Conservation (phyloP, 2,888 invertebrate genomes). For the Tenthredo notha region DNA sequence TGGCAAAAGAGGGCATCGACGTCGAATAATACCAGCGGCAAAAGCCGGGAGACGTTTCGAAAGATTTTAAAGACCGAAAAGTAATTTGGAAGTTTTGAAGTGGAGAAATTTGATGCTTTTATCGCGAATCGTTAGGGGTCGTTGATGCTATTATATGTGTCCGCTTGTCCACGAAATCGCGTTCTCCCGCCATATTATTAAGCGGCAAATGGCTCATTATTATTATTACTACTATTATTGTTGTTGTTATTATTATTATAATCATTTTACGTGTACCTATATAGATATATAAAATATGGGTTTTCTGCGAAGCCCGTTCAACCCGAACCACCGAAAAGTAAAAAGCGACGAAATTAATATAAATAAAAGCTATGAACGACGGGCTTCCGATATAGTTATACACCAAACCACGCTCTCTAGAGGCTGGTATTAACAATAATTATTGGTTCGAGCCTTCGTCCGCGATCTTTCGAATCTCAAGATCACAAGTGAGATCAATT, state of each 20-base stretch:
- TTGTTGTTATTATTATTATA: neutral
- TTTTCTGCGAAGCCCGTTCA: neutral
- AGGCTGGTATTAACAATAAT: conserved; percentile 76
- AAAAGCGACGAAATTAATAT: conserved; percentile 75
- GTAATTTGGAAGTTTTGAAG: neutral
- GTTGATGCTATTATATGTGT: conserved; percentile 19
- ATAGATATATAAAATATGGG: neutral
- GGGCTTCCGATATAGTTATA: conserved; percentile 52
- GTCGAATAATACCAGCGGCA: neutral
- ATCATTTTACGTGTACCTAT: neutral
- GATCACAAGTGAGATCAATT: conserved; percentile 78
- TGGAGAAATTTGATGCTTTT: neutral
- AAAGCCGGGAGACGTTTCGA: neutral
- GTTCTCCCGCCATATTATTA: conserved; percentile 75
- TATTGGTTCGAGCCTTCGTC: conserved; percentile 77
- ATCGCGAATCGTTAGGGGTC: conserved; percentile 8
- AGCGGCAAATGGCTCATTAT: conserved; percentile 77
- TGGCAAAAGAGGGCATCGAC: conserved; percentile 16
- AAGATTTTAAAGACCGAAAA: neutral
- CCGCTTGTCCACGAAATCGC: conserved; percentile 57
- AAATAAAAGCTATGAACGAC: conserved; percentile 69
- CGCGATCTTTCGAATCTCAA: conserved; percentile 77
- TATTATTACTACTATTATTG: conserved; percentile 73
- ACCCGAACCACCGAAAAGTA: conserved; percentile 69
- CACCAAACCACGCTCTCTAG: conserved; percentile 59